Conservation (phyloP, 1,140 invertebrate genomes). For the Drosophila nigrodunni region DNA sequence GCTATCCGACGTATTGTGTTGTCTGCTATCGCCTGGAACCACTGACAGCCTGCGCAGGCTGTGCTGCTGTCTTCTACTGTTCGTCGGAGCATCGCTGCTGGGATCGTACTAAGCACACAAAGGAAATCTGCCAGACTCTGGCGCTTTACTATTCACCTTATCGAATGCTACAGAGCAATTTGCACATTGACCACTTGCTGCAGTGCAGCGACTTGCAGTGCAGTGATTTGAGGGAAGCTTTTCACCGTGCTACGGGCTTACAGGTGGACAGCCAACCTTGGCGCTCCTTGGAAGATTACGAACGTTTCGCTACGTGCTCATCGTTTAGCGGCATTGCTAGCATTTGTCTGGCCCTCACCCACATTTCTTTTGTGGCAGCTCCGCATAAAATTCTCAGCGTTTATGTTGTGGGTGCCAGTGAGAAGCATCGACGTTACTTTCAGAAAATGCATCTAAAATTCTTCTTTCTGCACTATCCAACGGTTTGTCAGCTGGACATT, state of each 20-base stretch:
- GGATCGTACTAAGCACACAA: conserved; percentile 33
- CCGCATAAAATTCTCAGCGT: conserved; percentile 15
- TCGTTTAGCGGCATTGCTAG: conserved; percentile 65
- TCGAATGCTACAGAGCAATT: conserved; percentile 1
- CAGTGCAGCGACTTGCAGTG: neutral
- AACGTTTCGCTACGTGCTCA: conserved; percentile 49
- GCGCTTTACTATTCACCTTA: conserved; percentile 51
- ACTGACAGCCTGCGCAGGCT: conserved; percentile 31
- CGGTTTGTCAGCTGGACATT: conserved; percentile 46
- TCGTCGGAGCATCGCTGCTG: conserved; percentile 29
- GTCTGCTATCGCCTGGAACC: conserved; percentile 45
- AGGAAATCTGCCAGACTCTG: conserved; percentile 44
- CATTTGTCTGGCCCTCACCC: conserved; percentile 46
- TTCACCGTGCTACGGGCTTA: conserved; percentile 28
- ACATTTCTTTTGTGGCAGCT: conserved; percentile 8
- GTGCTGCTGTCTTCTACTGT: conserved; percentile 60
- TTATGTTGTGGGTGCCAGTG: conserved; percentile 56
- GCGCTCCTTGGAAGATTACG: conserved; percentile 35
- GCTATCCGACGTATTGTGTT: conserved; percentile 53
- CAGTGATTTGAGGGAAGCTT: conserved; percentile 41
- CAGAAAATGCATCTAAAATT: conserved; percentile 58
- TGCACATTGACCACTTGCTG: conserved; percentile 21
- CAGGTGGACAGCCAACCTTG: conserved; percentile 23
- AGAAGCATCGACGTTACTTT: conserved; percentile 55
- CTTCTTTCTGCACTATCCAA: conserved; percentile 55